These are phyloP conservation scores for Tragelaphus oryx DNA, from an alignment of 2,797 vertebrate species.

Conservation along the genomic window DNA sequence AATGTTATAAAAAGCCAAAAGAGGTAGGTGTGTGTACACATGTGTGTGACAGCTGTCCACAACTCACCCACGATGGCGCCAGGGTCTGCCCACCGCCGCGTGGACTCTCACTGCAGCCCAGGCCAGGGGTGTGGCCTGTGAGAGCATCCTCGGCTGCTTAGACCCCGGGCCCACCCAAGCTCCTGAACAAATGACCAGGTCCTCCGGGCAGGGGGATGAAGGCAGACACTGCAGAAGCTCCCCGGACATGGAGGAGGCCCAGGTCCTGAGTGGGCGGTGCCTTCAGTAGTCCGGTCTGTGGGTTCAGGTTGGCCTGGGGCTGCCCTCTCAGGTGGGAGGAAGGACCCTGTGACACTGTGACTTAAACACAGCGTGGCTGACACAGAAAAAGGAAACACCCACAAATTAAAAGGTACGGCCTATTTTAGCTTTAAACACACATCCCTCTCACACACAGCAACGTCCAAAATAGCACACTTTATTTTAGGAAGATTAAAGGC, in stretches of 20 bases:
- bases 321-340: not conserved
- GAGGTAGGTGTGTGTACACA: not conserved
- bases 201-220: not conserved
- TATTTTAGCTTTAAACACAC: constrained; percentile 51
- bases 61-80: not conserved
- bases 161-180: not conserved
- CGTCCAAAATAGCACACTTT: constrained; percentile 42
- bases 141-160: not conserved
- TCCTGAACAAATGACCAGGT: not conserved
- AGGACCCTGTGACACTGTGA: not conserved
- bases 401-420: constrained; percentile 18
- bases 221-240: not conserved
- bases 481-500: constrained; percentile 41
- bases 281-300: not conserved
- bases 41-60: not conserved
- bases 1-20: not conserved
- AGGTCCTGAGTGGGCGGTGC: rapidly evolving
- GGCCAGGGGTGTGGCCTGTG: not conserved
- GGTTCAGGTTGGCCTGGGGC: not conserved
- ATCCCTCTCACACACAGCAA: not conserved
- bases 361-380: not conserved
- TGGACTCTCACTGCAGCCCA: not conserved
- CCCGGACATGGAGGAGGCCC: not conserved
- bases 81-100: not conserved
- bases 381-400: constrained; percentile 43